Evolutionary conservation across 2,113 vertebrate species (phyloP).

Genomic region (Sclerurus mexicanus): DNA sequence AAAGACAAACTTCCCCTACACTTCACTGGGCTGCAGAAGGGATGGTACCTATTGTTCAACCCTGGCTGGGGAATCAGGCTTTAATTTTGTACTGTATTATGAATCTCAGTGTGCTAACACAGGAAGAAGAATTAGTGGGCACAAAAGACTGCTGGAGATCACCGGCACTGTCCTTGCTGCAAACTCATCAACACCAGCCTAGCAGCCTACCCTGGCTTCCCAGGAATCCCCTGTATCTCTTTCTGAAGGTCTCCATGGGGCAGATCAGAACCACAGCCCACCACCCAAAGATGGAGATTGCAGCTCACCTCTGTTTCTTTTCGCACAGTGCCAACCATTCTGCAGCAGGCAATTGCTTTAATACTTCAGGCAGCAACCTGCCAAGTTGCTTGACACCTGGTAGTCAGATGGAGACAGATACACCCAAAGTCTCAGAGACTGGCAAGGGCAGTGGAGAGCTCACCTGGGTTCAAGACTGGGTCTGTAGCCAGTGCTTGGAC

Average conservation of each 20-base stretch:
- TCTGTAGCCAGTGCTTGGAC: background rate
- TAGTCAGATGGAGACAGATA: background rate
- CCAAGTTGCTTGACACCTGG: fast-evolving
- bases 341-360: background rate
- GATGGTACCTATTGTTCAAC: background rate
- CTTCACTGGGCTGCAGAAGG: background rate
- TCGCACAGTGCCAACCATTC: background rate
- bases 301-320: background rate
- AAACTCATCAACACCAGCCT: background rate
- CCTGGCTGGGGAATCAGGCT: background rate
- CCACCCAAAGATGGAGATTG: background rate
- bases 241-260: fast-evolving
- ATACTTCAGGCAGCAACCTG: background rate
- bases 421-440: background rate
- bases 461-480: background rate
- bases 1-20: background rate
- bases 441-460: background rate
- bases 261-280: background rate
- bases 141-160: background rate
- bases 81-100: background rate
- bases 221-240: fast-evolving
- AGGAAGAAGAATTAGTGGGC: background rate
- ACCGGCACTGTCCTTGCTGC: background rate
- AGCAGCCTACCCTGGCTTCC: background rate
- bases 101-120: background rate